These are phyloP conservation scores for Magallana gigas DNA, from an alignment of 1,140 invertebrate genomes.

Conservation along the genomic window DNA sequence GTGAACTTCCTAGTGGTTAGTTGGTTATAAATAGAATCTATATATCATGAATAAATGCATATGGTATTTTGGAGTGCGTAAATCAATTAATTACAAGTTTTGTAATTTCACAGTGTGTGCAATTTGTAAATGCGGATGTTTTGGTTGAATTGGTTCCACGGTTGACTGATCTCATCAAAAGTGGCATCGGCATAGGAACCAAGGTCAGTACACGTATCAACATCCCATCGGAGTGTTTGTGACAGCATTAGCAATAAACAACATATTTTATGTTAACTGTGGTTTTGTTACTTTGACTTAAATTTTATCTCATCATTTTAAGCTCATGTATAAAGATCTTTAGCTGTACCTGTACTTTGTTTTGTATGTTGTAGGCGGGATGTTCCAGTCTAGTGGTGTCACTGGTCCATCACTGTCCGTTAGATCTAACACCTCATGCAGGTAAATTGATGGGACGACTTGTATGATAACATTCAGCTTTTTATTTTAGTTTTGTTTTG, in stretches of 20 bases:
- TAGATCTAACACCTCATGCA: slow-evolving; percentile 84
- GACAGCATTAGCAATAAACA: too few species aligned
- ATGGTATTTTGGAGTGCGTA: not conserved
- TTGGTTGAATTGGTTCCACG: slow-evolving; percentile 89
- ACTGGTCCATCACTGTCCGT: slow-evolving; percentile 83
- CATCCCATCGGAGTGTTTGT: too few species aligned
- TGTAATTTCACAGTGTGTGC: slow-evolving; percentile 85
- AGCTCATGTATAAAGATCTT: too few species aligned
- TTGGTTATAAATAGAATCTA: too few species aligned
- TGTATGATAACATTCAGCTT: too few species aligned
- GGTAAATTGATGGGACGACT: slow-evolving; percentile 76
- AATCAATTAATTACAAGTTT: not conserved
- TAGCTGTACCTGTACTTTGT: not conserved
- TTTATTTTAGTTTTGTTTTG: too few species aligned
- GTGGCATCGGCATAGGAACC: slow-evolving; percentile 89
- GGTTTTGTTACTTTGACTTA: too few species aligned
- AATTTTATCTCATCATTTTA: too few species aligned
- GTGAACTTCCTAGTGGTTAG: too few species aligned
- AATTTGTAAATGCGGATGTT: slow-evolving; percentile 87
- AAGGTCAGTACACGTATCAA: slow-evolving; percentile 79
- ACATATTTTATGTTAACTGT: too few species aligned
- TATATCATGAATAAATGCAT: not conserved
- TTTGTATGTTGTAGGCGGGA: slow-evolving; percentile 81
- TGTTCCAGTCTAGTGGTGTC: slow-evolving; percentile 91
- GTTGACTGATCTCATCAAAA: slow-evolving; percentile 90